phyloP scores from a whole-genome alignment of 2,888 invertebrate genomes.

The Spodoptera littoralis region DNA sequence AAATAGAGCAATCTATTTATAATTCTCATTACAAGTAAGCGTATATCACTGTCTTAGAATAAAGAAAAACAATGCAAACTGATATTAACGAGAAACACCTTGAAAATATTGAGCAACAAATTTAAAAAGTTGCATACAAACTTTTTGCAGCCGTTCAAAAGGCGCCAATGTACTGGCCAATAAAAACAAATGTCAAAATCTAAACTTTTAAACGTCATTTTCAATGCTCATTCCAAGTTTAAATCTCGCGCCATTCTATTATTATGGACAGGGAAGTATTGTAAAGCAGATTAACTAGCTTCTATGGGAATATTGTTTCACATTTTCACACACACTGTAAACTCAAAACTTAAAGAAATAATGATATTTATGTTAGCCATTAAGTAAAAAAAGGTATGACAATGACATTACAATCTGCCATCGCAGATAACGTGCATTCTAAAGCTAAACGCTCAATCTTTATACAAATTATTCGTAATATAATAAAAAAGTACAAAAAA shows the following conservation, averaged over 20 bases:
- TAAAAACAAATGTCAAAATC: not conserved
- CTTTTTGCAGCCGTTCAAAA: not conserved
- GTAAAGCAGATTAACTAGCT: conserved; percentile 32
- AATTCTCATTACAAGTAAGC: conserved; percentile 64
- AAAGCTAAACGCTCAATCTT: conserved; percentile 47
- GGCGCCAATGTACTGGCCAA: not conserved
- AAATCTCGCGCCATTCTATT: conserved; percentile 12
- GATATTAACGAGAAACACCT: conserved; percentile 9
- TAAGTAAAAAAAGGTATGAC: conserved; percentile 32
- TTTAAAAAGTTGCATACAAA: not conserved
- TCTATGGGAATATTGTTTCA: conserved; percentile 22
- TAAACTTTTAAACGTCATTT: not conserved
- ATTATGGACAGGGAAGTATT: conserved; percentile 22
- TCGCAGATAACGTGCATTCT: conserved; percentile 31
- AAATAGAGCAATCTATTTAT: conserved; percentile 73
- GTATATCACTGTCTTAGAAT: conserved; percentile 58
- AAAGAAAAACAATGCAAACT: conserved; percentile 36
- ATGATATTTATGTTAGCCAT: conserved; percentile 31
- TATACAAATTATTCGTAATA: conserved; percentile 50
- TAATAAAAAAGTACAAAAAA: conserved; percentile 61
- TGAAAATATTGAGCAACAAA: not conserved
- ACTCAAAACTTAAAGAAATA: conserved; percentile 11
- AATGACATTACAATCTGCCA: conserved; percentile 36
- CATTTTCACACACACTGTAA: conserved; percentile 17
- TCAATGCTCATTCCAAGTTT: conserved; percentile 2